Conservation (phyloP, 1,140 invertebrate genomes). For the Cylas formicarius region DNA sequence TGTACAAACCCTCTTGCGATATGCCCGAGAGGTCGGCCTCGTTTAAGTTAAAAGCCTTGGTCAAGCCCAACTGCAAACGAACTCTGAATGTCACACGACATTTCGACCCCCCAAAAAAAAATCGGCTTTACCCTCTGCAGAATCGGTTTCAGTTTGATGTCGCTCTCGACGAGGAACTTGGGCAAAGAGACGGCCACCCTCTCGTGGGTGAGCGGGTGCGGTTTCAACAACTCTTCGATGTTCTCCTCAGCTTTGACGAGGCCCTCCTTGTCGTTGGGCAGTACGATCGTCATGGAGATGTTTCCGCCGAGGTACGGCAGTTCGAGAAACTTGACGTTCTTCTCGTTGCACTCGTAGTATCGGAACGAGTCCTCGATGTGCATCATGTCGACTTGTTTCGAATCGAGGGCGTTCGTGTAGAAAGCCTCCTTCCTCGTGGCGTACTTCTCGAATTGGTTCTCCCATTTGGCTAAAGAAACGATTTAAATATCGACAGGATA, state of each 20-base stretch:
- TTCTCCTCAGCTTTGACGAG: slow-evolving; percentile 32
- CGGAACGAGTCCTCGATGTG: slow-evolving; percentile 18
- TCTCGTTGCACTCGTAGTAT: slow-evolving; percentile 44
- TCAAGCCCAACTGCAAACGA: slow-evolving; percentile 45
- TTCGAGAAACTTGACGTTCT: slow-evolving; percentile 49
- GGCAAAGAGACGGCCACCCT: slow-evolving; percentile 37
- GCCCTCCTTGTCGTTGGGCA: slow-evolving; percentile 58
- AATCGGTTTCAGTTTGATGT: slow-evolving; percentile 37
- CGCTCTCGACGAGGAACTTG: slow-evolving; percentile 43
- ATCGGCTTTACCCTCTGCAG: slow-evolving; percentile 37
- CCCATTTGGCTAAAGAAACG: slow-evolving; percentile 44
- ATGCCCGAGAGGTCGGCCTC: slow-evolving; percentile 50
- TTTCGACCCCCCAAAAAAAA: slow-evolving; percentile 5
- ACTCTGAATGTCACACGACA: too few species aligned
- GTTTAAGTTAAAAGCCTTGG: slow-evolving; percentile 43
- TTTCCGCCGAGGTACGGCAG: slow-evolving; percentile 49
- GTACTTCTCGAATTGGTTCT: slow-evolving; percentile 48
- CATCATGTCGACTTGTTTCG: slow-evolving; percentile 33
- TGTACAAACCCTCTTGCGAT: slow-evolving; percentile 20
- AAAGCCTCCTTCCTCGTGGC: slow-evolving; percentile 42
- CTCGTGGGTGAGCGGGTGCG: slow-evolving; percentile 23
- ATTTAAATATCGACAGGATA: too few species aligned
- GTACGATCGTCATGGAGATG: slow-evolving; percentile 50
- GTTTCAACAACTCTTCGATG: slow-evolving; percentile 24
- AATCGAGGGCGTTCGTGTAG: slow-evolving; percentile 30